phyloP scores from a whole-genome alignment of 2,113 vertebrate species.

The Baryphthengus martii region DNA sequence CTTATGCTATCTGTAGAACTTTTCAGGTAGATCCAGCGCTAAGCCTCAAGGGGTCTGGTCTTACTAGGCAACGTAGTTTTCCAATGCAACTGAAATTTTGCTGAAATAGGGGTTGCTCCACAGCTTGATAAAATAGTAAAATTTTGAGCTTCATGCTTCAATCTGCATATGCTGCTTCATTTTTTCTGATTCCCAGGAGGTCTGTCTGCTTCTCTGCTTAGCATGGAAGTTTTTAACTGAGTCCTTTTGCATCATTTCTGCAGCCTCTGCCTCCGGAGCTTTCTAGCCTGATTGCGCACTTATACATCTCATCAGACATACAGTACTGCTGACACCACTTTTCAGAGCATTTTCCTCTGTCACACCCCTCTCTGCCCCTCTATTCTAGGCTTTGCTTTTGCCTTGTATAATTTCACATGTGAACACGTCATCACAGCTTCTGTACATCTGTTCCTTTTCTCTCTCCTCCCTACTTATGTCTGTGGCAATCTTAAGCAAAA shows the following conservation, averaged over 20 bases:
- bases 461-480: not conserved
- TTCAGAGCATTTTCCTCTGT: not conserved
- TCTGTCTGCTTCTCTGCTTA: not conserved
- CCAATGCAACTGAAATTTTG: not conserved
- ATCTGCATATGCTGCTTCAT: fast-evolving
- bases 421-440: not conserved
- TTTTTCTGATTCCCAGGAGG: not conserved
- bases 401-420: not conserved
- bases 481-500: not conserved
- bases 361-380: not conserved
- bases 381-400: not conserved
- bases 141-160: not conserved
- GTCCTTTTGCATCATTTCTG: not conserved
- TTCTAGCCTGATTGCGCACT: not conserved
- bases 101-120: not conserved
- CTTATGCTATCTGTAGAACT: not conserved
- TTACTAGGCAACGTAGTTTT: not conserved
- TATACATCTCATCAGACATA: not conserved
- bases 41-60: not conserved
- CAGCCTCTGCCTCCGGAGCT: not conserved
- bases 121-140: not conserved
- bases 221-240: not conserved
- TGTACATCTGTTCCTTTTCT: not conserved
- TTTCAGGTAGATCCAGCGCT: not conserved
- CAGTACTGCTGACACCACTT: not conserved